Evolutionary conservation across 2,888 invertebrate species (phyloP).

Genomic region (Aphelenchoides bicaudatus): DNA sequence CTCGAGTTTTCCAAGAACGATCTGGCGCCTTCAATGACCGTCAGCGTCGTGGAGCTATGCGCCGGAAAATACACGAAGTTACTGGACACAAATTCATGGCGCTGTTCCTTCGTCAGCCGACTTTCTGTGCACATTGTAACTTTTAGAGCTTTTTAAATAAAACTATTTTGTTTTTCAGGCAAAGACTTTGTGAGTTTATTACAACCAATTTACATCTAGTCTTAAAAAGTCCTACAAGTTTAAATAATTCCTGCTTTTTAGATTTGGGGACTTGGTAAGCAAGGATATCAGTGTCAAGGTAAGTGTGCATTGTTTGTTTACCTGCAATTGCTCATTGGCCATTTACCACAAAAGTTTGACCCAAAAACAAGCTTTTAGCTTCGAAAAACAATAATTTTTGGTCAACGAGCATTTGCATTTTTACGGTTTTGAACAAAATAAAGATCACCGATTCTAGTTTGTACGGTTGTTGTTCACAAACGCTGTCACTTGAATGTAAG

Average conservation of each 20-base stretch:
- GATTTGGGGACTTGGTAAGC: constrained; percentile 62
- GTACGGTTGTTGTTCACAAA: constrained; percentile 98
- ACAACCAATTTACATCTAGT: no score
- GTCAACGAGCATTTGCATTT: no score
- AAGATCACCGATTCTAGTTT: constrained; percentile 72
- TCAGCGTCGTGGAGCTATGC: constrained; percentile 92
- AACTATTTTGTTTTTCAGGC: no score
- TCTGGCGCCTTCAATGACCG: constrained; percentile 75
- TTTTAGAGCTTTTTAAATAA: no score
- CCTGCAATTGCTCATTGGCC: no score
- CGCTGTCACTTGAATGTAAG: constrained; percentile 89
- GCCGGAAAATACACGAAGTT: constrained; percentile 82
- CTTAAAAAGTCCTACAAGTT: no score
- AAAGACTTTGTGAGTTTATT: no score
- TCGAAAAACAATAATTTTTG: no score
- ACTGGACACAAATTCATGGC: constrained; percentile 99
- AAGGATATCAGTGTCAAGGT: constrained; percentile 67
- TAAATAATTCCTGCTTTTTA: no score
- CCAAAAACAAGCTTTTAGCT: no score
- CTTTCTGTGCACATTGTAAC: constrained; percentile 98
- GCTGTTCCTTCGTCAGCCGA: constrained; percentile 93
- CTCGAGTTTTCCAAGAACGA: constrained; percentile 89
- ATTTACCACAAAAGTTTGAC: no score
- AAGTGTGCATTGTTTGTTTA: constrained; percentile 31
- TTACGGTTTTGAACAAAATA: background rate